A percentile compares a stretch with the other conserved stretches of the same genome.
These are phyloP conservation scores for Scortum barcoo DNA, from an alignment of 2,113 vertebrate species.

Conservation along the genomic window DNA sequence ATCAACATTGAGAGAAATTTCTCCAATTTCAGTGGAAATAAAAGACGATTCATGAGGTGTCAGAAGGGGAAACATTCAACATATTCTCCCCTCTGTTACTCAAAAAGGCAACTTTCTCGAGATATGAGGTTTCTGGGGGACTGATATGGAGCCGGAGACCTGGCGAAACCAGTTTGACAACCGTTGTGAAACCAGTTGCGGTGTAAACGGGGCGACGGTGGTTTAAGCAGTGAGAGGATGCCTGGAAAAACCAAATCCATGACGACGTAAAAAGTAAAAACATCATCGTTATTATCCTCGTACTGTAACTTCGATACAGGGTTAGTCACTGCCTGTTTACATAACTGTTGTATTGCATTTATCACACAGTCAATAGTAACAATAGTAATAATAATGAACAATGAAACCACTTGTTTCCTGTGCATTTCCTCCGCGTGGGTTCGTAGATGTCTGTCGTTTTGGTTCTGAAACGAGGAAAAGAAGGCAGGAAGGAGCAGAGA, in stretches of 20 bases:
- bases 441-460: conserved; percentile 38
- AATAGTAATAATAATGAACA: conserved; percentile 65
- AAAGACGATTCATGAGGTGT: background rate
- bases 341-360: conserved; percentile 71
- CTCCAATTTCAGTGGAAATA: background rate
- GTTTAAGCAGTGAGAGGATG: conserved; percentile 59
- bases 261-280: background rate
- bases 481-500: conserved; percentile 55
- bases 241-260: conserved; percentile 42
- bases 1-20: background rate
- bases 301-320: conserved; percentile 53
- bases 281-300: conserved; percentile 27
- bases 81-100: conserved; percentile 12
- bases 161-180: conserved; percentile 6
- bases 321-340: conserved; percentile 55
- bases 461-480: conserved; percentile 49
- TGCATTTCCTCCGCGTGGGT: conserved; percentile 54
- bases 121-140: conserved; percentile 51
- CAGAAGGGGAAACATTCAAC: background rate
- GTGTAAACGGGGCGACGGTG: conserved; percentile 69
- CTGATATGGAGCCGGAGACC: conserved; percentile 55
- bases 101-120: conserved; percentile 55
- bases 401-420: conserved; percentile 49
- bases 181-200: conserved; percentile 55
- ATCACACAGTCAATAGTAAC: conserved; percentile 71